These are phyloP conservation scores for Phalacrocorax brasilianus DNA, from an alignment of 2,113 vertebrate species.

Conservation along the genomic window DNA sequence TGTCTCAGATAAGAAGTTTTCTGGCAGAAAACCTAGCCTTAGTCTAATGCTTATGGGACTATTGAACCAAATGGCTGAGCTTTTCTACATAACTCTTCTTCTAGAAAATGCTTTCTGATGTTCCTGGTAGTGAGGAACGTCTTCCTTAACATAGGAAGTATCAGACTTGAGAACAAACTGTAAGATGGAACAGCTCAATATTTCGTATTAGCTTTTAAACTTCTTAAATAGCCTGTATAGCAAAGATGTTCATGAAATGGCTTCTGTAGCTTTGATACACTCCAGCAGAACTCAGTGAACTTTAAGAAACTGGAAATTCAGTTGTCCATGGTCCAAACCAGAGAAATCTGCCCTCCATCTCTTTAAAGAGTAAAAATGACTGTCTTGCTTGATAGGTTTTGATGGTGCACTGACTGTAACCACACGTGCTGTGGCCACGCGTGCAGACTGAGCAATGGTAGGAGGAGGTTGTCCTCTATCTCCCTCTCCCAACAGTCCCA, in stretches of 20 bases:
- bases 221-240: background rate
- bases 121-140: background rate
- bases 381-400: background rate
- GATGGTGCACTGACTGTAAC: background rate
- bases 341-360: background rate
- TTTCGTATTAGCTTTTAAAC: background rate
- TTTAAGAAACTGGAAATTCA: background rate
- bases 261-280: background rate
- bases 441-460: background rate
- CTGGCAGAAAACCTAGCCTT: background rate
- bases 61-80: background rate
- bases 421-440: rapidly evolving
- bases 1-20: background rate
- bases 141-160: background rate
- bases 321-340: background rate
- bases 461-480: rapidly evolving
- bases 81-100: background rate
- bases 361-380: background rate
- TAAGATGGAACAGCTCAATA: background rate
- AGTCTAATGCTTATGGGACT: background rate
- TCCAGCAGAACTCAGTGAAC: background rate
- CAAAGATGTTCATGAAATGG: background rate
- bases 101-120: background rate
- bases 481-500: background rate
- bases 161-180: background rate